Percentiles rank a stretch among this genome's conserved stretches.
Evolutionary conservation across 2,113 vertebrate species (phyloP).

Genomic region (Brienomyrus longianalis): DNA sequence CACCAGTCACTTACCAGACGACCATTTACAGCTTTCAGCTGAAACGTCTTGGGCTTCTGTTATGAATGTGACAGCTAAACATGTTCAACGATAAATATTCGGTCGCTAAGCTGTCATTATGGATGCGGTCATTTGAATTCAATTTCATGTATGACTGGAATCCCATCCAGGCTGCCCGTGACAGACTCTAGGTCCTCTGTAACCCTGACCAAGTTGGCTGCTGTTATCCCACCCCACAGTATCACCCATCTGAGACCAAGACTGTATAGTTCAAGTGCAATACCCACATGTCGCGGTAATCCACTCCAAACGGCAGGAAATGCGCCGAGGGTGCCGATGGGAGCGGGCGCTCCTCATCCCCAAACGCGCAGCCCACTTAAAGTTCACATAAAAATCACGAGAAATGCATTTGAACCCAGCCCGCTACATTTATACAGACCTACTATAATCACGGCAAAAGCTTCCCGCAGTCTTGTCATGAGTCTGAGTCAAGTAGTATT

Average conservation of each 20-base stretch:
- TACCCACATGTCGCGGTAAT: neutral
- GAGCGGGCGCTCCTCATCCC: slow-evolving; percentile 21
- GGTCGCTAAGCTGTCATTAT: too few relatives aligned
- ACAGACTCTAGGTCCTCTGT: too few relatives aligned
- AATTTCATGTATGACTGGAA: too few relatives aligned
- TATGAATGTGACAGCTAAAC: too few relatives aligned
- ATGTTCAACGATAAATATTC: too few relatives aligned
- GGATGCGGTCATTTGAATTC: too few relatives aligned
- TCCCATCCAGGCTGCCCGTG: too few relatives aligned
- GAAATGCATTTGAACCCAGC: slow-evolving; percentile 41
- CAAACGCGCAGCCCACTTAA: slow-evolving; percentile 40
- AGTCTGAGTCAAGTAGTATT: slow-evolving; percentile 53
- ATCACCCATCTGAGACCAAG: neutral
- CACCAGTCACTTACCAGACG: too few relatives aligned
- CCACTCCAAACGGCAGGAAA: neutral
- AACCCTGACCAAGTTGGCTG: too few relatives aligned
- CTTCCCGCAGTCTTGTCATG: slow-evolving; percentile 41
- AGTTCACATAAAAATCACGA: slow-evolving; percentile 27
- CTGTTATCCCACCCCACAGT: neutral
- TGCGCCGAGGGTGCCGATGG: neutral
- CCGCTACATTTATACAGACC: slow-evolving; percentile 42
- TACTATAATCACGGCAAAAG: slow-evolving; percentile 51
- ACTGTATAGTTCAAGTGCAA: neutral
- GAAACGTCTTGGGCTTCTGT: too few relatives aligned
- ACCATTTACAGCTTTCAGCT: too few relatives aligned